Evolutionary conservation across 2,888 invertebrate species (phyloP), one percentile per base, ranked within the genome.

Genomic region (Agapostemon virescens): DNA sequence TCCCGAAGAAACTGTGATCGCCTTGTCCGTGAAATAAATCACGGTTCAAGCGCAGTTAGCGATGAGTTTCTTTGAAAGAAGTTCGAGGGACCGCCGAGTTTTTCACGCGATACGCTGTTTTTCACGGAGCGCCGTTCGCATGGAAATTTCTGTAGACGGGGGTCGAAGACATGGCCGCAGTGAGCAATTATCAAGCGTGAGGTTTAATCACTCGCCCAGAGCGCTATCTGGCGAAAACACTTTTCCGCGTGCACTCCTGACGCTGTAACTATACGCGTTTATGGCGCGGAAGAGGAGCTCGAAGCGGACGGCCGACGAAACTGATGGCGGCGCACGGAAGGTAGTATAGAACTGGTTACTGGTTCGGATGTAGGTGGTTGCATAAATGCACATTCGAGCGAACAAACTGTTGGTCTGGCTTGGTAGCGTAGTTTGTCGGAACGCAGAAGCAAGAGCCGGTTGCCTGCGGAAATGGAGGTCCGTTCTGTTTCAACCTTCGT

Each of bases 321-420:
- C 84, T 84, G 83, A 84, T 83, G 83, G 81, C 69, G 74, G 75
- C 77, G 66, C 69, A 73, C 80, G 79, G 78, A 81, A 58, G 79
- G 72, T 52, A 67, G 70, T 71, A 55, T 33, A 69, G 81, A 58
- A 52, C 70, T 67, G 49, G 76, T 72, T 76, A 55, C 69, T 69
- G 81, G 55, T 63, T 61, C 45, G 40, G 76, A 15, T 63, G 68
- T 73, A 42, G 77, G 72, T 69, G 73, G 78, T 69, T 69, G 75
- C 84, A 85, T 87, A 86, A 86, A 87, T 86, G 87, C 79, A 87
- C 88, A 85, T 84, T 81, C 82, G 79, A 72, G 73, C 81, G 86
- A 84, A 74, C 85, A 85, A 84, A 85, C 77, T 81, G 81, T 83
- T 73, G 78, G 79, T 61, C 58, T 69, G 75, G 83, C 58, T 74